Percentiles rank a stretch among this genome's conserved stretches.
Conservation (phyloP, 2,888 invertebrate species). For the Carcina quercana region DNA sequence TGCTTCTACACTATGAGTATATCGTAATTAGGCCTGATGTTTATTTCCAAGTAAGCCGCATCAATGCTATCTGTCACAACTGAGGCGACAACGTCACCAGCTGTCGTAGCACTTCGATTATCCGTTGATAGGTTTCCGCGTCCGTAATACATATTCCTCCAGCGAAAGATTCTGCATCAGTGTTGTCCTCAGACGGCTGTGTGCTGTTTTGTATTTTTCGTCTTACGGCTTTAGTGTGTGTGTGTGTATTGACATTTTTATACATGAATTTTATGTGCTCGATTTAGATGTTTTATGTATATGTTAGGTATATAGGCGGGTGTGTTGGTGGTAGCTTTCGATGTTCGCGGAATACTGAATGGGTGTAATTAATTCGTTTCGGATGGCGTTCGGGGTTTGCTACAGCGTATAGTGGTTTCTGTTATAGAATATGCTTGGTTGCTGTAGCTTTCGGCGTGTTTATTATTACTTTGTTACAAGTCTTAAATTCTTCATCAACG, state of each 20-base stretch:
- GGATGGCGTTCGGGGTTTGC: constrained; percentile 29
- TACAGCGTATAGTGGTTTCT: background rate
- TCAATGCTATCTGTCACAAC: too few relatives aligned
- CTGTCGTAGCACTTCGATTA: too few relatives aligned
- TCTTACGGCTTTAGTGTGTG: constrained; percentile 28
- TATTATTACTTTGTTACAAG: too few relatives aligned
- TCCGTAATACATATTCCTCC: constrained; percentile 47
- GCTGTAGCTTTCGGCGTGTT: too few relatives aligned
- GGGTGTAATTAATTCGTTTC: constrained; percentile 63
- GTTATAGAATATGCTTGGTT: too few relatives aligned
- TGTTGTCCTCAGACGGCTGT: constrained; percentile 27
- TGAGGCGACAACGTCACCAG: too few relatives aligned
- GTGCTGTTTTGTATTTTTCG: constrained; percentile 31
- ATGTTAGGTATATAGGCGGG: constrained; percentile 25
- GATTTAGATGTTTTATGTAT: constrained; percentile 52
- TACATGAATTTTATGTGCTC: constrained; percentile 67
- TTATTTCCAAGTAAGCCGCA: too few relatives aligned
- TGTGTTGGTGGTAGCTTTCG: constrained; percentile 54
- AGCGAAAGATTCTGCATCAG: constrained; percentile 36
- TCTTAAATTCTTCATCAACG: too few relatives aligned
- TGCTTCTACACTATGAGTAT: too few relatives aligned
- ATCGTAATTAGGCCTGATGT: too few relatives aligned
- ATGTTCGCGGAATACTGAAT: constrained; percentile 60
- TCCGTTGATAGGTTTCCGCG: too few relatives aligned
- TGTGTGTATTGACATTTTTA: constrained; percentile 70